These are phyloP conservation scores for Acanthisitta chloris DNA, from an alignment of 2,113 vertebrate species.

Conservation along the genomic window DNA sequence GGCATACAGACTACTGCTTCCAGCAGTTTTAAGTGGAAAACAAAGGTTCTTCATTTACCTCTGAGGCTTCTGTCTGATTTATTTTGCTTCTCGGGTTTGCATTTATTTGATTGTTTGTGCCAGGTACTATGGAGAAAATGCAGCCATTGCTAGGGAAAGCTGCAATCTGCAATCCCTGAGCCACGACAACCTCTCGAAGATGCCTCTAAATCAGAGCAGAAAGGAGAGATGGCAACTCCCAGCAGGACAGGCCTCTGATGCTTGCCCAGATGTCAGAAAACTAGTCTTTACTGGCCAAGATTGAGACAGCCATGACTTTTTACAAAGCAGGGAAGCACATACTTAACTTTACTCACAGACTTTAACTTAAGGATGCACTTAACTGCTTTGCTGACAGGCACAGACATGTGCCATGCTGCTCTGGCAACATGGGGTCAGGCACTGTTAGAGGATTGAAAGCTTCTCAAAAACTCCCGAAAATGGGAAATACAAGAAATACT, in stretches of 20 bases:
- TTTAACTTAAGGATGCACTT: not conserved
- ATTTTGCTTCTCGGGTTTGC: slow-evolving; percentile 41
- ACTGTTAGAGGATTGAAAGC: not conserved
- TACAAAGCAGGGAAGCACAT: not conserved
- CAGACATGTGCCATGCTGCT: not conserved
- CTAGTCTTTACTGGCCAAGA: not conserved
- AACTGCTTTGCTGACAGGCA: not conserved
- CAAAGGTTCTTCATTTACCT: slow-evolving; percentile 67
- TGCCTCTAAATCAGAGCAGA: not conserved
- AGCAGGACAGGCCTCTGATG: not conserved
- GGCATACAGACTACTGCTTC: slow-evolving; percentile 29
- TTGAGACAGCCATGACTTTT: not conserved
- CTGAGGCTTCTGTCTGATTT: slow-evolving; percentile 45
- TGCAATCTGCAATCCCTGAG: slow-evolving; percentile 3
- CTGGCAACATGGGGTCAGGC: not conserved
- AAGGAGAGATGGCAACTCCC: not conserved
- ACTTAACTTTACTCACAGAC: not conserved
- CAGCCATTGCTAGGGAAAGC: slow-evolving; percentile 12
- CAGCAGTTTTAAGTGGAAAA: slow-evolving; percentile 51
- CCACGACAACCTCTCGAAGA: not conserved
- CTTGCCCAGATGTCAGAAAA: not conserved
- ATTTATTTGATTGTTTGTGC: slow-evolving; percentile 59
- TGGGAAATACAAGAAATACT: not conserved
- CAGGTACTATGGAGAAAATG: slow-evolving; percentile 56
- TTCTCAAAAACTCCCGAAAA: not conserved